Percentiles rank a stretch among this genome's conserved stretches.
Conservation (phyloP, 2,113 vertebrate genomes). For the Opisthocomus hoazin region DNA sequence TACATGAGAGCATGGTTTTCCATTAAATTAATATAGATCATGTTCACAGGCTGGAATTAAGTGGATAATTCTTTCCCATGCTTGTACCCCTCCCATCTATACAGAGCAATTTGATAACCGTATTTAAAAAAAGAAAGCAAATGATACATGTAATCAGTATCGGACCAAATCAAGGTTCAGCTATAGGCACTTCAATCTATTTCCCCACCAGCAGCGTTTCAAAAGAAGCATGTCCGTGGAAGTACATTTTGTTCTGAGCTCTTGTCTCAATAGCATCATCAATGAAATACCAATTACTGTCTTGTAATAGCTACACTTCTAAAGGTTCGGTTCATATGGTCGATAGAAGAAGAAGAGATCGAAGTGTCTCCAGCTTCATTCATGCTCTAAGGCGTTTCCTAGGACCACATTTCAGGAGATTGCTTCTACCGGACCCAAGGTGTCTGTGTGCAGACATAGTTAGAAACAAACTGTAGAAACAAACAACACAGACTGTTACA, state of each 20-base stretch:
- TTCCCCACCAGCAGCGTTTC: neutral
- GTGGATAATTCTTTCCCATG: neutral
- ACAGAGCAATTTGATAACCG: neutral
- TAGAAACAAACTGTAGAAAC: neutral
- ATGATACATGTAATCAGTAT: neutral
- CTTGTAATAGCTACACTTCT: neutral
- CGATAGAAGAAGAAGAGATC: neutral
- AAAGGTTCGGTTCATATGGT: neutral
- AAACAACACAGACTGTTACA: accelerated
- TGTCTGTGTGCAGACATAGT: neutral
- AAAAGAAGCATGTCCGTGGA: neutral
- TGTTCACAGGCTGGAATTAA: neutral
- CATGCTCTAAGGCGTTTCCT: neutral
- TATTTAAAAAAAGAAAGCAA: neutral
- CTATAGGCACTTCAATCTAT: neutral
- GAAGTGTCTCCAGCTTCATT: neutral
- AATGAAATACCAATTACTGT: neutral
- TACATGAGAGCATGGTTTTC: neutral
- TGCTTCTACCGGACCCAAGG: neutral
- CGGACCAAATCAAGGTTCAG: neutral
- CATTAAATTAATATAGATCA: neutral
- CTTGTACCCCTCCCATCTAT: neutral
- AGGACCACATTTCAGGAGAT: neutral
- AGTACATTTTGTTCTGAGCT: neutral
- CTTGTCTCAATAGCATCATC: neutral